These are phyloP conservation scores for Diplodus puntazzo DNA, from an alignment of 2,797 vertebrate genomes.

Conservation along the genomic window DNA sequence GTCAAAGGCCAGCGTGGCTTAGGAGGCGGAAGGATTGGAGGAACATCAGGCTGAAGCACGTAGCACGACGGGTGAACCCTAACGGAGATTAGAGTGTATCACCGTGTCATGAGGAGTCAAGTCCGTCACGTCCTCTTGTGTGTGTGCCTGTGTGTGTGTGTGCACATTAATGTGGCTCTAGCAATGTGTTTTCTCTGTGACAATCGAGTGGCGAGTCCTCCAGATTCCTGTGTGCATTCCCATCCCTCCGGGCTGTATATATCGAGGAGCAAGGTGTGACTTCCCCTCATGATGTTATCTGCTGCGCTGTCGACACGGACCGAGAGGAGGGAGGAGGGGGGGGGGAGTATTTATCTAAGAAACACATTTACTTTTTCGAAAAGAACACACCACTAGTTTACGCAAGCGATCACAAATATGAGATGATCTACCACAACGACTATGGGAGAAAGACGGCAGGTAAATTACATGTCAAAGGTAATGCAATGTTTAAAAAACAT, in stretches of 20 bases:
- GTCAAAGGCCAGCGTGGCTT: constrained; percentile 73
- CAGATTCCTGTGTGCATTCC: constrained; percentile 49
- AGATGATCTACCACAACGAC: constrained; percentile 9
- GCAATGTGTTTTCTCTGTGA: constrained; percentile 54
- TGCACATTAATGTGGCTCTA: constrained; percentile 12
- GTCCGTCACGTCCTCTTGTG: constrained; percentile 56
- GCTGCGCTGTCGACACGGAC: constrained; percentile 53
- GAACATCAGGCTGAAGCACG: constrained; percentile 60
- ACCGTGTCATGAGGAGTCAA: constrained; percentile 64
- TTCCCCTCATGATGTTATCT: constrained; percentile 71
- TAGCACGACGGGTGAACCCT: constrained; percentile 45
- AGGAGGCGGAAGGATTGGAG: constrained; percentile 40
- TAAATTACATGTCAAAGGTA: constrained; percentile 37
- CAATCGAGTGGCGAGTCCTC: constrained; percentile 46
- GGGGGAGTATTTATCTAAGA: constrained; percentile 48
- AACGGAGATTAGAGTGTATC: constrained; percentile 63
- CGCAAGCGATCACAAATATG: constrained; percentile 11
- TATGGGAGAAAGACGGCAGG: constrained; percentile 18
- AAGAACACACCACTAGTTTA: constrained; percentile 19
- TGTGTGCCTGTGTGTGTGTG: constrained; percentile 31
- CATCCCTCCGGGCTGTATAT: constrained; percentile 56
- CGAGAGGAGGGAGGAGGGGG: constrained; percentile 10
- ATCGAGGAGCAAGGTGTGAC: constrained; percentile 65
- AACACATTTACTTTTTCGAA: constrained; percentile 37
- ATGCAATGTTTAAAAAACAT: constrained; percentile 16